phyloP scores from a whole-genome alignment of 2,113 vertebrate species.

The Ovis canadensis region DNA sequence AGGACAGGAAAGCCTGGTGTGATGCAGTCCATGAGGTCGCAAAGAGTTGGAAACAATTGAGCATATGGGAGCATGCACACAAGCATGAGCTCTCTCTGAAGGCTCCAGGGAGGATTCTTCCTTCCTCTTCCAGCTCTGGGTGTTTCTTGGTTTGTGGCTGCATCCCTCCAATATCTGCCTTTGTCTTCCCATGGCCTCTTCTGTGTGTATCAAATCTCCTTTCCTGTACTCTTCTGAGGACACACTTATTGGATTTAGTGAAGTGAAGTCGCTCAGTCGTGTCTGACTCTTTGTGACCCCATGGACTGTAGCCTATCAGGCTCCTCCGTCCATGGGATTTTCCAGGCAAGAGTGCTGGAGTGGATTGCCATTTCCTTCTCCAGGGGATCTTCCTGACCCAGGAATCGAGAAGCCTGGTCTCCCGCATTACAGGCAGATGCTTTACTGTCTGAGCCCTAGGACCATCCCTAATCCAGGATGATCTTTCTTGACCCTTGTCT shows the following conservation, averaged over 20 bases:
- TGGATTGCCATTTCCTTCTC: too few species aligned
- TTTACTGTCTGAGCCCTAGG: background rate
- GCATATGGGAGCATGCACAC: background rate
- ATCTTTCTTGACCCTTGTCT: background rate
- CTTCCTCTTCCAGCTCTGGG: background rate
- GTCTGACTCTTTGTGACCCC: too few species aligned
- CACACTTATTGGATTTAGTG: too few species aligned
- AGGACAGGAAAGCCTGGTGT: background rate
- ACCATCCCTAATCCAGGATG: background rate
- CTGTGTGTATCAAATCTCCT: too few species aligned
- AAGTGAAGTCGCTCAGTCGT: too few species aligned
- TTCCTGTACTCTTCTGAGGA: background rate
- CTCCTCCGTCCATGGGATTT: too few species aligned
- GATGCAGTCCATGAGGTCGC: background rate
- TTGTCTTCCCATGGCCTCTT: fast-evolving
- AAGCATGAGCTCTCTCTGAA: background rate
- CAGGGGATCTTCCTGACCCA: too few species aligned
- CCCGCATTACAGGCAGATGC: too few species aligned
- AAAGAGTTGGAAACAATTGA: background rate
- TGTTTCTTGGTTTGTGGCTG: background rate
- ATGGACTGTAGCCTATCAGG: too few species aligned
- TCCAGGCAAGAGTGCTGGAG: too few species aligned
- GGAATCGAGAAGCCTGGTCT: too few species aligned
- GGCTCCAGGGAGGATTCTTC: background rate
- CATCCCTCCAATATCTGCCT: too few species aligned